Conservation (phyloP, 2,797 vertebrate species). For the Picus viridis region DNA sequence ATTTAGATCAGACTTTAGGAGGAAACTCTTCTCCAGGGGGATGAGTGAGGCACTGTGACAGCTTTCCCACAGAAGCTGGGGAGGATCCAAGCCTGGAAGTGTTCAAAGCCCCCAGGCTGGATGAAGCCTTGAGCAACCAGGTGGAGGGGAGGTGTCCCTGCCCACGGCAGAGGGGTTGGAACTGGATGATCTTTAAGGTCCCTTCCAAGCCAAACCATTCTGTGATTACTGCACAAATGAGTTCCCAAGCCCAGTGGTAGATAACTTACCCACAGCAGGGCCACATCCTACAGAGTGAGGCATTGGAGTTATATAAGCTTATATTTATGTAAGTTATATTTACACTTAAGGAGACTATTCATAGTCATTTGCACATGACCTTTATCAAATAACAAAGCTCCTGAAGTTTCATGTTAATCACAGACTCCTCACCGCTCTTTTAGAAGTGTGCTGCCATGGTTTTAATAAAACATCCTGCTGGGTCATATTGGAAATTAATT, state of each 20-base stretch:
- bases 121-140: too few species aligned
- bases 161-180: too few species aligned
- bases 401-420: neutral
- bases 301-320: neutral
- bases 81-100: too few species aligned
- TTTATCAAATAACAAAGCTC: neutral
- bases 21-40: too few species aligned
- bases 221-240: neutral
- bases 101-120: too few species aligned
- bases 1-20: too few species aligned
- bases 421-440: neutral
- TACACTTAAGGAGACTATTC: neutral
- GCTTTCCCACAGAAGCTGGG: too few species aligned
- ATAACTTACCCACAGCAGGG: neutral
- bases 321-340: neutral
- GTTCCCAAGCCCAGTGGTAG: neutral
- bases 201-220: too few species aligned
- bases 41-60: too few species aligned
- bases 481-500: constrained; percentile 50
- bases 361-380: neutral
- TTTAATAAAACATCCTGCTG: constrained; percentile 25
- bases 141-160: too few species aligned
- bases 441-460: neutral
- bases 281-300: neutral
- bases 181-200: too few species aligned